Evolutionary conservation across 2,113 vertebrate species (phyloP).

Genomic region (Emberiza fucata): DNA sequence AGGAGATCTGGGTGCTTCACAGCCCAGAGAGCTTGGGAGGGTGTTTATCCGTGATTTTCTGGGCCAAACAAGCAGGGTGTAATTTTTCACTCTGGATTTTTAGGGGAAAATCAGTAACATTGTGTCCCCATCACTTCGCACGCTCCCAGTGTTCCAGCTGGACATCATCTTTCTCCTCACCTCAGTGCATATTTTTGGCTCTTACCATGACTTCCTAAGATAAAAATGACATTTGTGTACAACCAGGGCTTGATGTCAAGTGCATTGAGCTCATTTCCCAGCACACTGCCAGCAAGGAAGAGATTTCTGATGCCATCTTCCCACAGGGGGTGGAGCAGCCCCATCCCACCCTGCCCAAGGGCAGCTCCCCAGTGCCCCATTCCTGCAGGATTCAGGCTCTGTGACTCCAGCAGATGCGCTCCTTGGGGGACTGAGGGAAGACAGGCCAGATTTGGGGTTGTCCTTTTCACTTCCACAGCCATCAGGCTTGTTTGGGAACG

Average conservation of each 20-base stretch:
- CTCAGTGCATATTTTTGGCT: neutral
- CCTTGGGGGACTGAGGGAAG: neutral
- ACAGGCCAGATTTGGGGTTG: neutral
- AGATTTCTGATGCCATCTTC: neutral
- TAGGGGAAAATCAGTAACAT: neutral
- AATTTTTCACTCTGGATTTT: neutral
- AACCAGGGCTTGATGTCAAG: neutral
- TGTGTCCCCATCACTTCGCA: rapidly evolving
- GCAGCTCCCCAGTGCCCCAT: neutral
- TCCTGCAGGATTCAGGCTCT: neutral
- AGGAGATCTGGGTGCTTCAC: neutral
- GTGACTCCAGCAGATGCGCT: neutral
- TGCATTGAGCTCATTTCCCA: neutral
- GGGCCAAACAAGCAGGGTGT: neutral
- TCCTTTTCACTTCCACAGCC: neutral
- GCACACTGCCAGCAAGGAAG: neutral
- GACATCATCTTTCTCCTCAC: neutral
- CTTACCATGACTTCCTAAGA: neutral
- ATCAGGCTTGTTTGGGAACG: neutral
- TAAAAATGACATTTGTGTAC: neutral
- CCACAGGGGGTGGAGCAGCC: neutral
- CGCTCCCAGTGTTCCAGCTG: rapidly evolving
- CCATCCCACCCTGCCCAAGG: neutral
- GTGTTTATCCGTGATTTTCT: neutral
- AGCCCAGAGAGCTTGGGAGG: neutral